Percentiles rank a stretch among this genome's conserved stretches.
phyloP scores from a whole-genome alignment of 2,888 invertebrate species.

The Ctena decussata region DNA sequence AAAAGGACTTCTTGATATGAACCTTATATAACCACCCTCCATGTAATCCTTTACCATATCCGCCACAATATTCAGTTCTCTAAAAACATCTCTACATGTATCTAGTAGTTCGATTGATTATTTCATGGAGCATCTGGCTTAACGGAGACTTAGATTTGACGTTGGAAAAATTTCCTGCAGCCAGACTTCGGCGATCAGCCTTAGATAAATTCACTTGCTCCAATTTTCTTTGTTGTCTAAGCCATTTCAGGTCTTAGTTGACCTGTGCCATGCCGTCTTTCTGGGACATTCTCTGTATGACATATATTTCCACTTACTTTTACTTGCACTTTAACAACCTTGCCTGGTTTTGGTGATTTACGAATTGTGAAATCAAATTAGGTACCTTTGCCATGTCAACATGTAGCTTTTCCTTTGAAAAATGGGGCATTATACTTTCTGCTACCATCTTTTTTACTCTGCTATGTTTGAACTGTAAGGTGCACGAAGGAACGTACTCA shows the following conservation, averaged over 20 bases:
- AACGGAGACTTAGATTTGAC: not conserved
- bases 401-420: not conserved
- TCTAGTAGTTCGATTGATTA: not conserved
- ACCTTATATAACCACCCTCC: not conserved
- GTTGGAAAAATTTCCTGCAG: not conserved
- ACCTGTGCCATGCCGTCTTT: not conserved
- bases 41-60: not conserved
- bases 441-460: not conserved
- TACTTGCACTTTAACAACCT: not conserved
- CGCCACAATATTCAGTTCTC: not conserved
- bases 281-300: not conserved
- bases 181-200: not conserved
- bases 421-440: not conserved
- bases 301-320: not conserved
- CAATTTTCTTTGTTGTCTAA: not conserved
- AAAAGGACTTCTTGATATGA: not conserved
- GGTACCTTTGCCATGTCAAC: not conserved
- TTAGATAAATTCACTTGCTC: not conserved
- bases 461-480: not conserved
- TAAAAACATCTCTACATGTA: not conserved
- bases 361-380: not conserved
- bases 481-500: not conserved
- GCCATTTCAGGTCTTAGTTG: not conserved
- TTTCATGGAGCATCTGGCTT: not conserved
- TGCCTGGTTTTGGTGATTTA: not conserved